A percentile compares a stretch with the other conserved stretches of the same genome.
These are phyloP conservation scores for Germaria angustata DNA, from an alignment of 2,888 invertebrate species.

Conservation along the genomic window DNA sequence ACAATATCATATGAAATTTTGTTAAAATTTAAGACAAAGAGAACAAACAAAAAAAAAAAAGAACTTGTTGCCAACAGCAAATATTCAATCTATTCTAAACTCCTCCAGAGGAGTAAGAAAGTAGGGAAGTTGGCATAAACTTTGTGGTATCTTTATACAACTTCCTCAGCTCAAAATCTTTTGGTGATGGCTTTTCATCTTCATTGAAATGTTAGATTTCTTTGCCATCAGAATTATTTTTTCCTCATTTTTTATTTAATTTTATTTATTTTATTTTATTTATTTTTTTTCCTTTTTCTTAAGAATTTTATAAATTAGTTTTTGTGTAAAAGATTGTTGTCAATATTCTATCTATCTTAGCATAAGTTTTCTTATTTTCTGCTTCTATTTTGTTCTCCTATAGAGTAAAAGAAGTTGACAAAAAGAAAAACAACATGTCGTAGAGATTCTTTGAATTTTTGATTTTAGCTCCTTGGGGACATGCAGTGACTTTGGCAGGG, in stretches of 20 bases:
- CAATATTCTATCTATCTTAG: constrained; percentile 34
- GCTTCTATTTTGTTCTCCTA: neutral
- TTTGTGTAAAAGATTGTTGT: constrained; percentile 55
- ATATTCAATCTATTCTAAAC: constrained; percentile 25
- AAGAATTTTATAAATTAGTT: constrained; percentile 62
- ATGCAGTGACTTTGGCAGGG: constrained; percentile 48
- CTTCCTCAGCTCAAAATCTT: neutral
- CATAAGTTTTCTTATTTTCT: neutral
- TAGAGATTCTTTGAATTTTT: constrained; percentile 61
- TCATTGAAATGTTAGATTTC: neutral
- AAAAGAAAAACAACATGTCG: neutral
- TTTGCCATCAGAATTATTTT: neutral
- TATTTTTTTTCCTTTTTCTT: constrained; percentile 22
- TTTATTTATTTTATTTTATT: neutral
- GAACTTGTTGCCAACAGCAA: constrained; percentile 15
- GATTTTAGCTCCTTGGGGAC: constrained; percentile 60
- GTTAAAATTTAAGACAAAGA: neutral
- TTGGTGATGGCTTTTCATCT: constrained; percentile 18
- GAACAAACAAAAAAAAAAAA: neutral
- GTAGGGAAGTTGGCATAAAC: neutral
- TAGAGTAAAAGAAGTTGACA: neutral
- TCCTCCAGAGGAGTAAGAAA: neutral
- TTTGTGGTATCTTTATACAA: neutral
- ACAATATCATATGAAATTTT: constrained; percentile 24
- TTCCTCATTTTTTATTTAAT: neutral